phyloP scores from a whole-genome alignment of 2,888 invertebrate species.

The Drosophila maculinotata region DNA sequence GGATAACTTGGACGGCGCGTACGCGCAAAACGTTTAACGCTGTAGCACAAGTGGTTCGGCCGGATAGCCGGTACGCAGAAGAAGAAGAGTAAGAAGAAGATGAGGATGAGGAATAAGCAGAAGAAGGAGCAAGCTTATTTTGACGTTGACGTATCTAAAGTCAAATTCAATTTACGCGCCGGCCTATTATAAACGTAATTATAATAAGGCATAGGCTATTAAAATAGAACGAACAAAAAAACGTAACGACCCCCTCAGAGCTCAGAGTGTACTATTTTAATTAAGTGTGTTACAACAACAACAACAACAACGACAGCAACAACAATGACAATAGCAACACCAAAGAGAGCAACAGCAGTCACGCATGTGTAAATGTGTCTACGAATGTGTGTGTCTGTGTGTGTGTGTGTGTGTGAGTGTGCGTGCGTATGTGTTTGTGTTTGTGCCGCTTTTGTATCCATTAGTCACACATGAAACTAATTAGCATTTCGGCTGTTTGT shows the following conservation, averaged over 20 bases:
- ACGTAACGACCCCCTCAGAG: conserved; percentile 70
- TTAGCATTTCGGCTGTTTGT: conserved; percentile 81
- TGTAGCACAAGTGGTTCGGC: conserved; percentile 43
- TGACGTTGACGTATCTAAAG: conserved; percentile 51
- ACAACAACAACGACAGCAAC: conserved; percentile 19
- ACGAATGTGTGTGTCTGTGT: conserved; percentile 13
- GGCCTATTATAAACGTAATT: conserved; percentile 66
- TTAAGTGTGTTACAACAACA: conserved; percentile 71
- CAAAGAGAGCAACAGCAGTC: conserved; percentile 49
- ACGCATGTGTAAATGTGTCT: conserved; percentile 62
- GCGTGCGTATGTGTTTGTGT: conserved; percentile 36
- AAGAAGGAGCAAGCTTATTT: conserved; percentile 27
- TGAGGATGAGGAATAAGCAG: not conserved
- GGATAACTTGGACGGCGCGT: conserved; percentile 47
- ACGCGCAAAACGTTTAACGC: conserved; percentile 62
- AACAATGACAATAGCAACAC: conserved; percentile 16
- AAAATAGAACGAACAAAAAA: conserved; percentile 48
- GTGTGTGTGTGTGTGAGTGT: conserved; percentile 13
- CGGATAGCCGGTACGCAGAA: conserved; percentile 34
- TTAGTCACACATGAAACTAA: conserved; percentile 82
- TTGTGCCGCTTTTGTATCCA: conserved; percentile 76
- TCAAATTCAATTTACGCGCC: conserved; percentile 70
- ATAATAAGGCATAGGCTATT: conserved; percentile 69
- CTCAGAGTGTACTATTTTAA: conserved; percentile 74
- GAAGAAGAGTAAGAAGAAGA: not conserved